Evolutionary conservation across 2,113 vertebrate species (phyloP).

Genomic region (Ciconia boyciana): DNA sequence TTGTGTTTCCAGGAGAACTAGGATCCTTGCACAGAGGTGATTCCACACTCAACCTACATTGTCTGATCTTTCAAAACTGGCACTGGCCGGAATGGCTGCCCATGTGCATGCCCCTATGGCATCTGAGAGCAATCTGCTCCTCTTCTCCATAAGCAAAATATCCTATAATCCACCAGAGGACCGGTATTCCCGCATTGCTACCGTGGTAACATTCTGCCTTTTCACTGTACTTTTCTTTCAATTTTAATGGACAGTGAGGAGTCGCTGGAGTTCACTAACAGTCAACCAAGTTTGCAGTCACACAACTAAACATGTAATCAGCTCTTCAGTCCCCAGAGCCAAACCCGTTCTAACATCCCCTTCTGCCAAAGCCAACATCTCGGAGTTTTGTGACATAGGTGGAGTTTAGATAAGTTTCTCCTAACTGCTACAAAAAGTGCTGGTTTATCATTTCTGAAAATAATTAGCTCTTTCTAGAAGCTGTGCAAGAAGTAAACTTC

Average conservation of each 20-base stretch:
- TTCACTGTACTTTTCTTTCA: background rate
- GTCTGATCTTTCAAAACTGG: background rate
- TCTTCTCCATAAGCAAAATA: background rate
- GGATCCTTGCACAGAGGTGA: background rate
- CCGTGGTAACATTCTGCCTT: background rate
- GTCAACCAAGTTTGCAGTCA: background rate
- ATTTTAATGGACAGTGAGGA: background rate
- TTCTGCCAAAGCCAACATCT: background rate
- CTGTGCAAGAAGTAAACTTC: background rate
- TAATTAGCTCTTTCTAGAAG: background rate
- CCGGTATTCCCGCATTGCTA: background rate
- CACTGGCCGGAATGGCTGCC: background rate
- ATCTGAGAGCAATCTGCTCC: background rate
- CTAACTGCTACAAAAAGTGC: background rate
- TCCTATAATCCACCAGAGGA: background rate
- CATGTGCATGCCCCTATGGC: background rate
- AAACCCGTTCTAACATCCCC: background rate
- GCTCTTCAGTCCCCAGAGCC: background rate
- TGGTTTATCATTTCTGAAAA: background rate
- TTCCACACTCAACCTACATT: background rate
- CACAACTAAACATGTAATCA: background rate
- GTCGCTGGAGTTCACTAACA: background rate
- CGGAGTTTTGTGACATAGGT: background rate
- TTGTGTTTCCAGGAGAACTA: background rate
- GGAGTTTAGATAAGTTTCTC: background rate